These are phyloP conservation scores for Tapirus terrestris DNA, from an alignment of 2,113 vertebrate genomes.

Conservation along the genomic window DNA sequence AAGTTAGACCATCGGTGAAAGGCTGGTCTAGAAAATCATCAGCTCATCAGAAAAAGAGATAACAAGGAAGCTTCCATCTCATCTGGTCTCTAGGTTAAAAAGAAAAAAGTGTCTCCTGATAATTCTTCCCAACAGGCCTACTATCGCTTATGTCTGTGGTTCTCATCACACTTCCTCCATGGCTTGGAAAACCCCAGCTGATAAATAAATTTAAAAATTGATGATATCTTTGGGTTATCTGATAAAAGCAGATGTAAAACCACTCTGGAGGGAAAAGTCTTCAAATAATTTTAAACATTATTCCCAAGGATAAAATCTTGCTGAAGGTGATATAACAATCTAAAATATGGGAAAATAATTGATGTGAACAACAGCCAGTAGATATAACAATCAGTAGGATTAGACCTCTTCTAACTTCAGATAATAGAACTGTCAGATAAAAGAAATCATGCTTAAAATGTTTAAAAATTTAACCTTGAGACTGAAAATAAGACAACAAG, in stretches of 20 bases:
- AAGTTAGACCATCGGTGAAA: not conserved
- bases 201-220: not conserved
- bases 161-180: not conserved
- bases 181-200: not conserved
- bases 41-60: not conserved
- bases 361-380: not conserved
- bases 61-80: not conserved
- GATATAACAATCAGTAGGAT: not conserved
- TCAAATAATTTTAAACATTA: slow-evolving; percentile 51
- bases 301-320: not conserved
- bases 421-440: not conserved
- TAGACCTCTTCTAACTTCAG: not conserved
- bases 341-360: not conserved
- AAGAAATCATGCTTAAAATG: not conserved
- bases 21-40: slow-evolving; percentile 11
- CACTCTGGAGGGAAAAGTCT: not conserved
- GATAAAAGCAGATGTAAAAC: slow-evolving; percentile 7
- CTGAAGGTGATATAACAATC: slow-evolving; percentile 11
- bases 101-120: not conserved
- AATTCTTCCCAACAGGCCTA: not conserved
- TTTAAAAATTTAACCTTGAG: slow-evolving; percentile 4
- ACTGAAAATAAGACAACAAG: not conserved
- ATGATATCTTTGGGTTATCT: not conserved
- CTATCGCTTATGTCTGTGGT: not conserved
- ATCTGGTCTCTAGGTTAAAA: slow-evolving; percentile 24